Conservation (phyloP, 2,797 vertebrate genomes). For the Parambassis ranga region DNA sequence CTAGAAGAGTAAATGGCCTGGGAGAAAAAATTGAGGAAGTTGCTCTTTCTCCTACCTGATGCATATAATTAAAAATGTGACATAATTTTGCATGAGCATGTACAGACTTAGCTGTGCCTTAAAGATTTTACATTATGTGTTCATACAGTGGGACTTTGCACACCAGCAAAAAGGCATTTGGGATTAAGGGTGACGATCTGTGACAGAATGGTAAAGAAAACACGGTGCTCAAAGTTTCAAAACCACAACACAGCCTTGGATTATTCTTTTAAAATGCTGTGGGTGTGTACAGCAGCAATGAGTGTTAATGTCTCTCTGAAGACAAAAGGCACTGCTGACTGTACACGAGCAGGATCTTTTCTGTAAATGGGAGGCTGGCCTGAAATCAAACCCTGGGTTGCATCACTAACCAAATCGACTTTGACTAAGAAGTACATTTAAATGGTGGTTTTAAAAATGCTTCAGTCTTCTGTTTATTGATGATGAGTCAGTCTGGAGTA, state of each 20-base stretch:
- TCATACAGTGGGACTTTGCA: neutral
- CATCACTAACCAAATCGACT: constrained; percentile 8
- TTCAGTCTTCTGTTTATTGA: constrained; percentile 25
- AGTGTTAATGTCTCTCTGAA: constrained; percentile 16
- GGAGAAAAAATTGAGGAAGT: too few species aligned
- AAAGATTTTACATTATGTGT: too few species aligned
- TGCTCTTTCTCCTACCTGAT: too few species aligned
- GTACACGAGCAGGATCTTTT: neutral
- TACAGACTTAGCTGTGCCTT: too few species aligned
- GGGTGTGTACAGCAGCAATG: neutral
- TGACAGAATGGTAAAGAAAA: constrained; percentile 3
- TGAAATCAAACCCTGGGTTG: constrained; percentile 11
- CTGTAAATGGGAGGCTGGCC: neutral
- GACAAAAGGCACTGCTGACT: constrained; percentile 28
- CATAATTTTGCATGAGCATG: too few species aligned
- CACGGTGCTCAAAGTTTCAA: neutral
- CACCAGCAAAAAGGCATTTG: neutral
- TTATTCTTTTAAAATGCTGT: constrained; percentile 7
- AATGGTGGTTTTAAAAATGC: constrained; percentile 9
- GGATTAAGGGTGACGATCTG: neutral
- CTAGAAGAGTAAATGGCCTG: too few species aligned
- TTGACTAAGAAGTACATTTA: constrained; percentile 9
- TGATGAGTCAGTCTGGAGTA: constrained; percentile 52
- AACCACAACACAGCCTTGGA: constrained; percentile 7
- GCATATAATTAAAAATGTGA: too few species aligned